Evolutionary conservation across 1,140 invertebrate species (phyloP), one percentile per base, ranked within the genome.

Genomic region (Drosophila pallidifrons): DNA sequence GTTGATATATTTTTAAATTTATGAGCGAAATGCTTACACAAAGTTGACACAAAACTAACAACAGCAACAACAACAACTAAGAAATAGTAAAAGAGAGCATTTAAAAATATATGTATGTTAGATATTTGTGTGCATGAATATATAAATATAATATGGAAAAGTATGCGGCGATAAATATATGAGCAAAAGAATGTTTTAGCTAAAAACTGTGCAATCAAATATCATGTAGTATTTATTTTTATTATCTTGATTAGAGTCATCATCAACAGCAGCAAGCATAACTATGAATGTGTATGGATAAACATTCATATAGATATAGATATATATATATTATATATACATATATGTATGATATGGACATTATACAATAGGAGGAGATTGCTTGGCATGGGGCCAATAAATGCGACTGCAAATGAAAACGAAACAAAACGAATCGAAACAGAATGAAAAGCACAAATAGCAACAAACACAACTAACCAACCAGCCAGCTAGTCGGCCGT

Each of bases 211-310:
- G 71, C 79, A 88, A 82, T 81, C 82, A 81, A 75, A 81, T 63
- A 59, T 73, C 58, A 28, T 69, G 46, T 66, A 60, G 64, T 77
- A 77, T 83, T 72, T 88, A 87, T 77, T 83, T 82, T 87, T 76
- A 87, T 87, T 87, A 77, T 83, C 83, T 87, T 87, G 82, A 87
- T 87, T 87, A 79, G 69, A 87, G 72, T 71, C 82, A 81, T 75
- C 76, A 79, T 38, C 73, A 63, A 46, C 32, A 52, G 47, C 72
- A 63, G 52, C 35, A 45, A 38, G 16, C 41, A 75, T 43, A 38
- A 32, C 65, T 51, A 25, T 61, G 16, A 15, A 3, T 43, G 7
- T 41, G 41, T 38, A 28, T 43, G 54, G 54, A 73, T 55, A 63
- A 32, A 47, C 25, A 41, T 60, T n/a, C 13, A 15, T 20, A 35